Conservation (phyloP, 1,140 invertebrate genomes). For the Drosophila pectinifera region DNA sequence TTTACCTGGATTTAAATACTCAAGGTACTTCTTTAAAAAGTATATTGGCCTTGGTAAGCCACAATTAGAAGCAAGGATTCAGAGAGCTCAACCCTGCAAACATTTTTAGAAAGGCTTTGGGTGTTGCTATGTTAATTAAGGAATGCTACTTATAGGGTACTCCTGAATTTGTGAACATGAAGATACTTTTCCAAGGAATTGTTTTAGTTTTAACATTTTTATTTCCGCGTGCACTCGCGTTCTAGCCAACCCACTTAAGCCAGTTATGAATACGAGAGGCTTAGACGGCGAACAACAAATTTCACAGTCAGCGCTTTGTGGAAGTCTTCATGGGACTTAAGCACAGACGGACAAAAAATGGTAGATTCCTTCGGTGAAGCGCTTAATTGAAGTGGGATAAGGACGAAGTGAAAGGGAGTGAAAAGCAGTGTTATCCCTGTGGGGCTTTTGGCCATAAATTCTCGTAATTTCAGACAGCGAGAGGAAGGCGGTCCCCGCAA, state of each 20-base stretch:
- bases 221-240: constrained; percentile 3
- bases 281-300: constrained; percentile 41
- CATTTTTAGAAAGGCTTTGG: no score
- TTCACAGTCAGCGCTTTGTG: constrained; percentile 47
- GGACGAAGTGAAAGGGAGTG: constrained; percentile 15
- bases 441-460: constrained; percentile 43
- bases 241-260: constrained; percentile 23
- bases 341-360: constrained; percentile 27
- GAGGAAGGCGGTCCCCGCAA: constrained; percentile 20
- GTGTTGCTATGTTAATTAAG: background rate
- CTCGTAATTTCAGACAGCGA: constrained; percentile 27
- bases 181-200: background rate
- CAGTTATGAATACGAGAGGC: constrained; percentile 51
- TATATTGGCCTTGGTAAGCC: background rate
- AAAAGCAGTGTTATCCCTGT: constrained; percentile 26
- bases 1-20: background rate
- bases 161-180: background rate
- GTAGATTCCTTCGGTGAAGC: constrained; percentile 34
- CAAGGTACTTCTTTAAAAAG: background rate
- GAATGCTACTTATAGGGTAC: no score
- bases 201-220: background rate
- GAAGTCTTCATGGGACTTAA: constrained; percentile 29
- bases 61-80: background rate
- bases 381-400: constrained; percentile 53
- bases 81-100: background rate